These are phyloP conservation scores for Sciaenops ocellatus DNA, from an alignment of 2,797 vertebrate genomes.

Conservation along the genomic window DNA sequence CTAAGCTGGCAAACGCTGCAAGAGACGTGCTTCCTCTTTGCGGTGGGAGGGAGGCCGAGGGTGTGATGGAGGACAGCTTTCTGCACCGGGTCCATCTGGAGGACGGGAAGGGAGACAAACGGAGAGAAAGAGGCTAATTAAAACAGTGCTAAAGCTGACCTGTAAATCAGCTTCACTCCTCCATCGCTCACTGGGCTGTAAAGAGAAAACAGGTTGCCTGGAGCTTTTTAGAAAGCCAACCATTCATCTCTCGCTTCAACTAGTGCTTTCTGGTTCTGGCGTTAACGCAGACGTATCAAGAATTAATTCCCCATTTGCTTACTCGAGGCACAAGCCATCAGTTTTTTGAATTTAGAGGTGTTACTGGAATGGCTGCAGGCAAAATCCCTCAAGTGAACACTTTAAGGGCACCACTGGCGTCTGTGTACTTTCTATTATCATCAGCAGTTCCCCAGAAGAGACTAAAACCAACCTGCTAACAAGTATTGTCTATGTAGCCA, in stretches of 20 bases:
- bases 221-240: constrained; percentile 8
- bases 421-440: not conserved
- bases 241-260: constrained; percentile 45
- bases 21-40: constrained; percentile 94
- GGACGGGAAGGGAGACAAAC: constrained; percentile 40
- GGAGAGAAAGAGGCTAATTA: constrained; percentile 65
- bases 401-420: not conserved
- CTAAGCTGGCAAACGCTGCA: constrained; percentile 97
- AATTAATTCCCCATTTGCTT: constrained; percentile 27
- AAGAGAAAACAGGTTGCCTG: constrained; percentile 34
- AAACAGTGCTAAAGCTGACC: constrained; percentile 53
- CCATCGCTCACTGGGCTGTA: constrained; percentile 37
- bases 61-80: constrained; percentile 98
- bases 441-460: constrained; percentile 2
- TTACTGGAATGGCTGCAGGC: not conserved
- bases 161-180: constrained; percentile 54
- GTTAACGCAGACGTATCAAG: constrained; percentile 20
- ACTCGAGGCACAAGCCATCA: not conserved
- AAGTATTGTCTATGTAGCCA: not conserved
- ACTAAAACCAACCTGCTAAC: not conserved
- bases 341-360: not conserved
- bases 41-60: constrained; percentile 91
- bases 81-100: constrained; percentile 98
- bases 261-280: constrained; percentile 30
- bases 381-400: constrained; percentile 16